Base-by-base conservation (phyloP, 2,797 vertebrate species). In the Bradypodion ventrale region DNA sequence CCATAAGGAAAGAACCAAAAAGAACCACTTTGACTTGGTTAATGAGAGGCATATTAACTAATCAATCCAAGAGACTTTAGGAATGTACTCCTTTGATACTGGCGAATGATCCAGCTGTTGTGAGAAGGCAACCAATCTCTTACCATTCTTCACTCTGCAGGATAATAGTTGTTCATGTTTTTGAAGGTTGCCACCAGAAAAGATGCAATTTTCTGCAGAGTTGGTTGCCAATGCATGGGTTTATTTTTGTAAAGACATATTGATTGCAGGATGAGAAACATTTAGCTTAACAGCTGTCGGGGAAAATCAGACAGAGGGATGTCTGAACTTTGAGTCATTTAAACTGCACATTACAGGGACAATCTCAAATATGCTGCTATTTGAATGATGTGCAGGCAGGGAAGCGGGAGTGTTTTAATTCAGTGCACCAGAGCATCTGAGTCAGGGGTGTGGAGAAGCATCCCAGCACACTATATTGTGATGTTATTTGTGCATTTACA, bases 221-320 rank as follows among this genome's bases (percentile, higher is more conserved):
- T 89, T 94, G 86, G 95, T 95, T 94, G 89, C 95, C 95, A 93
- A 85, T 92, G 93, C 89, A 90, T 89, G 0, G 75, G 91, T 90
- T 93, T 95, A 92, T 94, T 95, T 96, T 94, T 81, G 85, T 92
- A 89, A 92, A 90, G 91, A 89, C 86, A 83, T 93, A 95, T 96
- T 93, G 95, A 95, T 96, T 94, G 90, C 91, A 87, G 92, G 90
- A 93, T 89, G 92, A 93, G 93, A 96, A 96, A 93, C 92, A 94
- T 95, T 95, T 95, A 93, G 90, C 94, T 95, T 94, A 95, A 93
- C 89, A 93, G 89, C 81, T 72, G 90, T 95, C 93, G 78, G 94
- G 95, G 89, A 91, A 84, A 89, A 92, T 87, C 92, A 92, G 92
- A 94, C 93, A 94, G 94, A 95, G 87, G 91, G 91, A 78, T 63